Evolutionary conservation across 2,888 invertebrate genomes (phyloP).

Genomic region (Ectobius pallidus): DNA sequence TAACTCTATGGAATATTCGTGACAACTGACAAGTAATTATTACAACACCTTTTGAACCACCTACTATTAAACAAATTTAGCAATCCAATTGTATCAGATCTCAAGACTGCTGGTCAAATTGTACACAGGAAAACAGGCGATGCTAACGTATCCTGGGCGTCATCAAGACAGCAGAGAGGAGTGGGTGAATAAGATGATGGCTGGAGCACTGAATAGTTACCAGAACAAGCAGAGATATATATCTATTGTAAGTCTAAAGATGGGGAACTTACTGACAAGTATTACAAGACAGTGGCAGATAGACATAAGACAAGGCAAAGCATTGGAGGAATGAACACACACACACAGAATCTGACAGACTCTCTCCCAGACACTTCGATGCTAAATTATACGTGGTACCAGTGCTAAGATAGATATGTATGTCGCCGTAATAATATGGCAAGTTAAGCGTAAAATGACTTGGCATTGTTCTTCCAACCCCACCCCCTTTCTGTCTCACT

Average conservation of each 20-base stretch:
- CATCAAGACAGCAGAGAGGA: neutral
- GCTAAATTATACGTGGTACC: constrained; percentile 27
- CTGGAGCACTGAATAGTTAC: constrained; percentile 3
- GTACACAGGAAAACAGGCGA: neutral
- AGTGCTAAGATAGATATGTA: constrained; percentile 26
- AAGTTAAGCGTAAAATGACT: constrained; percentile 38
- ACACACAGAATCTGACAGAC: constrained; percentile 19
- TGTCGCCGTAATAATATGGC: constrained; percentile 30
- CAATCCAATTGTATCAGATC: no score
- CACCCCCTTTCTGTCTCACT: neutral
- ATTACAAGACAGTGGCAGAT: constrained; percentile 22
- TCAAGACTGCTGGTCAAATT: constrained; percentile 9
- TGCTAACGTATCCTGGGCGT: neutral
- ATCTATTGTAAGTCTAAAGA: constrained; percentile 20
- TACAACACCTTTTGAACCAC: no score
- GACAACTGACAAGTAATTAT: no score
- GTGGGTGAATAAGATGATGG: constrained; percentile 13
- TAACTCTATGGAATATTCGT: no score
- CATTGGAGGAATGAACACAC: neutral
- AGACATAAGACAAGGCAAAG: constrained; percentile 1
- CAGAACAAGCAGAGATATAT: neutral
- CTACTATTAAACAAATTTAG: no score
- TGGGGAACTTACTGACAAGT: constrained; percentile 29
- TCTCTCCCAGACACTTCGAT: constrained; percentile 23
- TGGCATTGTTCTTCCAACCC: constrained; percentile 34